phyloP scores from a whole-genome alignment of 2,797 vertebrate genomes.

The Psittacula derbiana region DNA sequence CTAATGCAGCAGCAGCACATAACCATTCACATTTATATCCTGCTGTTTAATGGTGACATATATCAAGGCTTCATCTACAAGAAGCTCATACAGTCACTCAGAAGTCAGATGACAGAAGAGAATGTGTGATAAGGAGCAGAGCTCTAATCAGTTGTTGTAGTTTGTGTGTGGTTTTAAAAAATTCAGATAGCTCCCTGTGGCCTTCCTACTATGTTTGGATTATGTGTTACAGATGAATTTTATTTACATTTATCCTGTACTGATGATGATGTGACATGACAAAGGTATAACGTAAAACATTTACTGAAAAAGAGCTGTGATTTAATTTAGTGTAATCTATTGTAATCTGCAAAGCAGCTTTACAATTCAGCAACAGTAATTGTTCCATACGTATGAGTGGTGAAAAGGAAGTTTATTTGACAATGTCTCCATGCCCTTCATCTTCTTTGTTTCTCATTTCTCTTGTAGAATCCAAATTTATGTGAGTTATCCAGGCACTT shows the following conservation, averaged over 20 bases:
- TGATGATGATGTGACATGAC: background rate
- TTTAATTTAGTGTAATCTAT: background rate
- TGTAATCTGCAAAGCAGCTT: background rate
- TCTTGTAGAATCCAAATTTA: background rate
- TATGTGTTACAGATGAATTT: background rate
- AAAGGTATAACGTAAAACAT: background rate
- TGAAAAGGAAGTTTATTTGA: background rate
- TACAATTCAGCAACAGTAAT: background rate
- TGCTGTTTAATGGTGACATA: background rate
- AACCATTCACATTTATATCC: background rate
- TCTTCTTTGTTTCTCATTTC: background rate
- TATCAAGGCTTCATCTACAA: background rate
- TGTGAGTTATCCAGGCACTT: background rate
- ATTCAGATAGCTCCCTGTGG: background rate
- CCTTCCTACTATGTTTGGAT: background rate
- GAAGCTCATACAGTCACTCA: background rate
- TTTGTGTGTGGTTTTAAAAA: background rate
- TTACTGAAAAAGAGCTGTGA: background rate
- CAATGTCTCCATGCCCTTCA: background rate
- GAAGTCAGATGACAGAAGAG: background rate
- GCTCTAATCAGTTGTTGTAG: background rate
- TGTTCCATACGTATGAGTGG: background rate
- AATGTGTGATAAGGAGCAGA: background rate
- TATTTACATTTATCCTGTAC: background rate
- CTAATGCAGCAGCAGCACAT: background rate